Evolutionary conservation across 2,797 vertebrate species (phyloP).

Genomic region (Lutjanus argentimaculatus): DNA sequence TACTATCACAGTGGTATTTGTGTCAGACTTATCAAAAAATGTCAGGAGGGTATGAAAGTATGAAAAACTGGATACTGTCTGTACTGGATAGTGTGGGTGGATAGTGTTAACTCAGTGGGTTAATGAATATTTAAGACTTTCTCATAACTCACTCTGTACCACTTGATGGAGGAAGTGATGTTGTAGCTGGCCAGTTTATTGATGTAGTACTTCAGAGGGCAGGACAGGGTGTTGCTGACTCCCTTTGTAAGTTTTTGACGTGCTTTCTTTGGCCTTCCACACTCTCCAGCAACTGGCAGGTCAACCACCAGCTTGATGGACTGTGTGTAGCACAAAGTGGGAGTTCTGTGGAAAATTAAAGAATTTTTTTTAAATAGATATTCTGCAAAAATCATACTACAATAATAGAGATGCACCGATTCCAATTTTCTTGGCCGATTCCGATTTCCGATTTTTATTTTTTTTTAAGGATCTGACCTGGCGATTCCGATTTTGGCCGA

Average conservation of each 20-base stretch:
- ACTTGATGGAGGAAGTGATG: slow-evolving; percentile 81
- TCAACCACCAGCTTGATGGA: slow-evolving; percentile 81
- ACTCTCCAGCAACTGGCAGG: slow-evolving; percentile 64
- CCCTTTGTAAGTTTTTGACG: slow-evolving; percentile 66
- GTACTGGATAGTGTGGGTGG: too few relatives aligned
- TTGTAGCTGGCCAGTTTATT: slow-evolving; percentile 75
- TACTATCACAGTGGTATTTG: too few relatives aligned
- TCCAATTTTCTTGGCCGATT: too few relatives aligned
- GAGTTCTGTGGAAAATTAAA: slow-evolving; percentile 80
- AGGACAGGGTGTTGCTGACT: slow-evolving; percentile 79
- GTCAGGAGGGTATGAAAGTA: too few relatives aligned
- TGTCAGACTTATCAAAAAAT: too few relatives aligned
- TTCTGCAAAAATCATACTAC: too few relatives aligned
- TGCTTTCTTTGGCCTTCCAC: slow-evolving; percentile 74
- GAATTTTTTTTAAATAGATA: too few relatives aligned
- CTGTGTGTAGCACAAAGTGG: slow-evolving; percentile 78
- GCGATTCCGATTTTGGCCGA: too few relatives aligned
- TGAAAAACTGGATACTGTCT: too few relatives aligned
- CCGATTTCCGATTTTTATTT: too few relatives aligned
- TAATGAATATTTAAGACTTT: background rate
- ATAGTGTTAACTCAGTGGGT: background rate
- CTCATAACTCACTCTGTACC: slow-evolving; percentile 89
- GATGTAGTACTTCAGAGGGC: slow-evolving; percentile 84
- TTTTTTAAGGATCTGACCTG: too few relatives aligned
- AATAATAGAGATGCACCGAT: too few relatives aligned